A percentile compares a stretch with the other conserved stretches of the same genome.
phyloP scores from a whole-genome alignment of 2,113 vertebrate species.

The Patagioenas fasciata region DNA sequence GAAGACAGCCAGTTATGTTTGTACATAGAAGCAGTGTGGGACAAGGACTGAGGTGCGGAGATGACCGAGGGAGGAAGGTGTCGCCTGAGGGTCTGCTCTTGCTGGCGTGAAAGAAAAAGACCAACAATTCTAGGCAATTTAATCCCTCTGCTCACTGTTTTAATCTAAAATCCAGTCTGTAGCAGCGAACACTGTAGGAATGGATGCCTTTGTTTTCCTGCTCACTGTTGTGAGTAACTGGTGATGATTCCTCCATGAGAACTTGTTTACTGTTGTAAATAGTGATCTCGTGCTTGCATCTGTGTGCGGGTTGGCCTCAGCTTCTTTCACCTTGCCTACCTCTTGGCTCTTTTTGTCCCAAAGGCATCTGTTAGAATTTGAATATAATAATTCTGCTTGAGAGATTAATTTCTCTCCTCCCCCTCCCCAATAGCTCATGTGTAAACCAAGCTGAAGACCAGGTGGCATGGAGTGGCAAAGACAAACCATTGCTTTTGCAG shows the following conservation, averaged over 20 bases:
- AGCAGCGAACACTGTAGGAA: not conserved
- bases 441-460: not conserved
- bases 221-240: not conserved
- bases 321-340: conserved; percentile 27
- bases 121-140: not conserved
- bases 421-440: not conserved
- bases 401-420: conserved; percentile 28
- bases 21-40: not conserved
- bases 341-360: not conserved
- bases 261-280: conserved; percentile 20
- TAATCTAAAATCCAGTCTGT: not conserved
- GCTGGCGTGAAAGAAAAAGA: not conserved
- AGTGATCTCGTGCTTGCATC: conserved; percentile 7
- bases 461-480: not conserved
- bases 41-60: not conserved
- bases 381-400: not conserved
- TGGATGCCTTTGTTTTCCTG: not conserved
- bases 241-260: not conserved
- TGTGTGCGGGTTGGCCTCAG: not conserved
- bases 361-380: conserved; percentile 34
- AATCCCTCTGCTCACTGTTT: not conserved
- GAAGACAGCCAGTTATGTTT: not conserved
- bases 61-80: not conserved
- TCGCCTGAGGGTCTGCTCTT: not conserved
- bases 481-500: not conserved